Percentiles rank a stretch among this genome's conserved stretches.
phyloP scores from a whole-genome alignment of 2,797 vertebrate species.

The Pampus argenteus region DNA sequence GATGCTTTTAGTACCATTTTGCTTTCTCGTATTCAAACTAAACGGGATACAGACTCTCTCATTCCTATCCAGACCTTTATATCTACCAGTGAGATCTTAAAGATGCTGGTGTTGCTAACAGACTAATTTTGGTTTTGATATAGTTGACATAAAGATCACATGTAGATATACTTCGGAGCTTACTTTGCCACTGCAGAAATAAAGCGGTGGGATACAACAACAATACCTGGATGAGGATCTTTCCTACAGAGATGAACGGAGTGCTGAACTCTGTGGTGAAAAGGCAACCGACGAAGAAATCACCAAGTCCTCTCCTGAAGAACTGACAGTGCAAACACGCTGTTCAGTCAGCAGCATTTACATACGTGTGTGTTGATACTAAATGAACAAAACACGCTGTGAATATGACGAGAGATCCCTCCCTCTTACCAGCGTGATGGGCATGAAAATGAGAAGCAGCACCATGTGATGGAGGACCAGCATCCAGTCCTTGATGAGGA shows the following conservation, averaged over 20 bases:
- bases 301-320: constrained; percentile 88
- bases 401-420: constrained; percentile 53
- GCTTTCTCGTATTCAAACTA: too few relatives aligned
- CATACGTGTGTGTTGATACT: neutral
- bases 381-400: constrained; percentile 17
- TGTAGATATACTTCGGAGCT: too few relatives aligned
- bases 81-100: too few relatives aligned
- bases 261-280: constrained; percentile 91
- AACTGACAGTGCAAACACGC: constrained; percentile 75
- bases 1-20: too few relatives aligned
- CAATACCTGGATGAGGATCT: constrained; percentile 91
- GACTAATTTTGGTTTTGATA: too few relatives aligned
- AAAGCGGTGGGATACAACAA: neutral
- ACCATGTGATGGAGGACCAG: constrained; percentile 89
- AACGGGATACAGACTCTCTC: too few relatives aligned
- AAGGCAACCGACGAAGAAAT: constrained; percentile 92
- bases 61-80: too few relatives aligned
- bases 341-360: neutral
- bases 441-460: constrained; percentile 87
- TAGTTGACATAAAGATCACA: too few relatives aligned
- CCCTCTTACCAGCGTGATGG: constrained; percentile 86
- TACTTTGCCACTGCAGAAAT: too few relatives aligned
- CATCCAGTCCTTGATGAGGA: constrained; percentile 86
- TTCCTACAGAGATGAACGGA: constrained; percentile 88
- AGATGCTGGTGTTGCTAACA: too few relatives aligned